Evolutionary conservation across 2,113 vertebrate genomes (phyloP), one percentile per base, ranked within the genome.

Genomic region (Pontoporia blainvillei): DNA sequence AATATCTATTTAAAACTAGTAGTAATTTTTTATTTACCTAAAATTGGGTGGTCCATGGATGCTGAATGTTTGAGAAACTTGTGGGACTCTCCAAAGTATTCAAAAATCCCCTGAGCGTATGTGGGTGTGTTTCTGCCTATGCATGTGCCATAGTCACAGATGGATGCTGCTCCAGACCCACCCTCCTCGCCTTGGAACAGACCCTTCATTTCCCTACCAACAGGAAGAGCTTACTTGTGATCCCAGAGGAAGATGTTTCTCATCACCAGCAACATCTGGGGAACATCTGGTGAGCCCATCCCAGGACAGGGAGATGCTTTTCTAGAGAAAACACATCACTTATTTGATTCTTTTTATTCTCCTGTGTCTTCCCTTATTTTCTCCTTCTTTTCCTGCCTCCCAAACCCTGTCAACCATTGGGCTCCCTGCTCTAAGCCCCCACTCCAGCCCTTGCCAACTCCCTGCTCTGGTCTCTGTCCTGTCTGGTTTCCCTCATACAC

Each of bases 251-350:
- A 97, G 90, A 97, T 59, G 85, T 81, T 97, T 96, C 91, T 87
- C 96, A 95, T 92, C 96, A 83, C 66, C 92, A 83, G 36, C 71
- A 83, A 98, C 97, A 98, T 98, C 97, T 98, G 98, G 97, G 97
- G 94, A 97, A 97, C 98, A 98, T 98, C 97, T 97, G 98, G 94
- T 20, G 39, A 97, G 93, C 89, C 92, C 84, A 89, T 94, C 91
- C 85, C 76, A 87, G 93, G 81, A 93, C 49, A 73, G 67, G 46
- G 76, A 91, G 93, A 96, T 67, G 91, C 69, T 88, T 96, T 91
- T 75, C 91, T 95, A 78, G 81, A 94, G 64, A 95, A 95, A 97
- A 94, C 44, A 82, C 36, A 87, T 39, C 75, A 79, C 41, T 96
- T 96, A 81, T 29, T 94, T 49, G 76, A 92, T 81, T 34, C 31